Evolutionary conservation across 2,797 vertebrate species (phyloP), one percentile per base, ranked within the genome.

Genomic region (Natrix natrix): DNA sequence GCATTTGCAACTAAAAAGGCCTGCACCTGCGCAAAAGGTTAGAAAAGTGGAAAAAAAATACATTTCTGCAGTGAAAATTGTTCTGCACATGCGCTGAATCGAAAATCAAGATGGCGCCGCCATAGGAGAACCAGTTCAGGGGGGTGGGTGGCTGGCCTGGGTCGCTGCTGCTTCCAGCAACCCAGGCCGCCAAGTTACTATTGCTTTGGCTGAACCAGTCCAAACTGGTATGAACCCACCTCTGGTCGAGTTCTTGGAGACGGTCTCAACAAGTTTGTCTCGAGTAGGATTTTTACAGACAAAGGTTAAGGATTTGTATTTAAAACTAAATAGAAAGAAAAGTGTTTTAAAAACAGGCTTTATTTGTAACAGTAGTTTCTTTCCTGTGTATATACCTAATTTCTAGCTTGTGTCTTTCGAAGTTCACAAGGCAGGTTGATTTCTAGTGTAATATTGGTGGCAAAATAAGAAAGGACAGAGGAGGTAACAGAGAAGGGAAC

Each of bases 251-350:
- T 74, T 37, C 69, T 32, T 69, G 66, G n/a, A 69, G n/a, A 69
- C 14, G 6, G 66, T 69, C 14, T 74, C 32, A 74, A 74, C 32
- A 74, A 74, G 69, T 89, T 52, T 55, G 32, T 66, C 17, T 90
- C 52, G 17, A 20, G n/a, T 97, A 94, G 97, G 98, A 98, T 98
- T 97, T 98, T 97, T 98, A 94, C 97, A 98, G 98, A 98, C 98
- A 98, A 98, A 98, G 98, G 98, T 98, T 99, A 98, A 98, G n/a
- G 52, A 98, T 97, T 97, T 97, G 96, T 97, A 92, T 97, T 43
- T 97, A 97, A 98, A 98, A 98, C 98, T 97, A 97, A 98, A 98
- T 98, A 89, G 96, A 95, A 97, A 96, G 97, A 95, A 97, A 97
- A 97, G 32, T 97, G 97, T 95, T 96, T 97, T 97, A 97, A 93